These are phyloP conservation scores for Drosophila macrospina DNA, from an alignment of 2,888 invertebrate species.

Conservation along the genomic window DNA sequence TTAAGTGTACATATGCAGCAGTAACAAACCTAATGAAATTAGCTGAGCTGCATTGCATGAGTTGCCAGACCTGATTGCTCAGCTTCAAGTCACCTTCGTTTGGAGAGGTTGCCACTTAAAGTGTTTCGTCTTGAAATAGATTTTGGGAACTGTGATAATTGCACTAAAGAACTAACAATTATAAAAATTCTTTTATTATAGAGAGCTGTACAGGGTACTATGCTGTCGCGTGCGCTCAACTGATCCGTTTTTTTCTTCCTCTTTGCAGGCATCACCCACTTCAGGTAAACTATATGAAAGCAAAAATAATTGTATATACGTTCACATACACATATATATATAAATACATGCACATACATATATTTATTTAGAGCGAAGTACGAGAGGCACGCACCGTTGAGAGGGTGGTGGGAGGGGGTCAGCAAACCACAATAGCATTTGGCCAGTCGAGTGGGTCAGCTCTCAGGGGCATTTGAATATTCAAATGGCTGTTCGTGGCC, in stretches of 20 bases:
- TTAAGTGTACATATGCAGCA: too few species aligned
- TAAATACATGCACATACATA: slow-evolving; percentile 1
- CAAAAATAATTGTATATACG: slow-evolving; percentile 15
- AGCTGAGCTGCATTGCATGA: too few species aligned
- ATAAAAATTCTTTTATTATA: too few species aligned
- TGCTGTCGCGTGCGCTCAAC: too few species aligned
- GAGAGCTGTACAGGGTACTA: too few species aligned
- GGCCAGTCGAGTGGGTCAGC: slow-evolving; percentile 51
- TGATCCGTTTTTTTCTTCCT: neutral
- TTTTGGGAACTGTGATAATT: too few species aligned
- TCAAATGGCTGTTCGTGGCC: slow-evolving; percentile 63
- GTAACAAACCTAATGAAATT: too few species aligned
- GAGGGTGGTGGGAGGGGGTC: slow-evolving; percentile 5
- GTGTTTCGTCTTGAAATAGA: too few species aligned
- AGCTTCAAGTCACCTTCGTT: too few species aligned
- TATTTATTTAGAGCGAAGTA: slow-evolving; percentile 10
- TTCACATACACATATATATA: slow-evolving; percentile 4
- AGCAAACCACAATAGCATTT: slow-evolving; percentile 27
- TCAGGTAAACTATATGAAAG: slow-evolving; percentile 27
- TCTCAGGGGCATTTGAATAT: slow-evolving; percentile 81
- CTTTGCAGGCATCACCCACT: slow-evolving; percentile 45
- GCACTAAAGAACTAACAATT: too few species aligned
- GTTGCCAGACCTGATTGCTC: too few species aligned
- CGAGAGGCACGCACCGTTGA: slow-evolving; percentile 46
- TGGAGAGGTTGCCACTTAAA: too few species aligned